Percentiles rank a stretch among this genome's conserved stretches.
These are phyloP conservation scores for Gadus chalcogrammus DNA, from an alignment of 2,113 vertebrate genomes.

Conservation along the genomic window DNA sequence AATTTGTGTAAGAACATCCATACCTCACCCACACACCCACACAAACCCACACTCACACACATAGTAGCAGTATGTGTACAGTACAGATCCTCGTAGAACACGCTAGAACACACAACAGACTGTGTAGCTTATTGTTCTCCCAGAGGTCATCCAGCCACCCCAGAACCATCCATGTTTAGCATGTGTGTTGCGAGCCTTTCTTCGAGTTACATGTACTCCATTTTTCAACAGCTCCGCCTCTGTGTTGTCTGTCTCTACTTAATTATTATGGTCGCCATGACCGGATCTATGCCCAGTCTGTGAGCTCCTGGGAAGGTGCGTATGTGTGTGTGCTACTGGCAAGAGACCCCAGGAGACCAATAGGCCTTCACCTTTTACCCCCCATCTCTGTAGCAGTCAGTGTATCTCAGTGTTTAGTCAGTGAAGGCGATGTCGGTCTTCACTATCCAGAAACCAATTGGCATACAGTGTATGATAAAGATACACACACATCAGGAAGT, in stretches of 20 bases:
- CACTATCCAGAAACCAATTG: slow-evolving; percentile 1
- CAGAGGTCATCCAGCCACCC: neutral
- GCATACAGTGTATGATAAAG: neutral
- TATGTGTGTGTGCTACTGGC: slow-evolving; percentile 23
- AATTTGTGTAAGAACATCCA: too few species aligned
- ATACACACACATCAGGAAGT: neutral
- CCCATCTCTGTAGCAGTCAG: too few species aligned
- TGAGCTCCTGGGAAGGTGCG: slow-evolving; percentile 45
- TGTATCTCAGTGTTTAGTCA: neutral
- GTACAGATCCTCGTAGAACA: too few species aligned
- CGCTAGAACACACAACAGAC: too few species aligned
- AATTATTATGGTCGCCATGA: slow-evolving; percentile 50
- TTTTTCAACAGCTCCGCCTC: slow-evolving; percentile 42
- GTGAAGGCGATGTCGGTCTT: neutral
- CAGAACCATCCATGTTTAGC: neutral
- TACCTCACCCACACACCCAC: too few species aligned
- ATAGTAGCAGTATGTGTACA: too few species aligned
- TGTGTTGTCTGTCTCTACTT: slow-evolving; percentile 54
- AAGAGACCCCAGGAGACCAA: neutral
- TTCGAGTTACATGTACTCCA: slow-evolving; percentile 17
- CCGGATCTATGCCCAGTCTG: slow-evolving; percentile 36
- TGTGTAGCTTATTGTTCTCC: too few species aligned
- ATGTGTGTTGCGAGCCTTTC: slow-evolving; percentile 6
- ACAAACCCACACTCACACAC: too few species aligned
- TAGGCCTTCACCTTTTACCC: neutral